These are phyloP conservation scores for Cynaeus angustus DNA, from an alignment of 2,888 invertebrate species.

Conservation along the genomic window DNA sequence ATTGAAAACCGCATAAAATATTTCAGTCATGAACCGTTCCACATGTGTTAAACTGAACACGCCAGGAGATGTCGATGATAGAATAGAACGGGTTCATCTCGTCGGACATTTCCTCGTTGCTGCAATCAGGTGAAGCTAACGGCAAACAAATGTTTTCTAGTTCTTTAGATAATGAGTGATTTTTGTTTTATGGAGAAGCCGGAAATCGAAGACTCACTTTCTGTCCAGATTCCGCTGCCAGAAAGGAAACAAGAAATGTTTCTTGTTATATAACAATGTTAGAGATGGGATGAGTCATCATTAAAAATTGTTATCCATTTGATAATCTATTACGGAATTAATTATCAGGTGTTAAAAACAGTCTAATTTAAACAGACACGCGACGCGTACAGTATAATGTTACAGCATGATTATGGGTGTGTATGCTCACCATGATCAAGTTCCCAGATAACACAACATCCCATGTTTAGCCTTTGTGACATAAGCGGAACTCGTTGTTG, in stretches of 20 bases:
- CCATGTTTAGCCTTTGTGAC: conserved; percentile 9
- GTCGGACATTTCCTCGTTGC: conserved; percentile 37
- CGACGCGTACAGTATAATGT: conserved; percentile 19
- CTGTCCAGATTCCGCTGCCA: not conserved
- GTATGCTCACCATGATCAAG: conserved; percentile 13
- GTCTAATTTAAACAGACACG: conserved; percentile 30
- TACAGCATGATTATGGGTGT: conserved; percentile 33
- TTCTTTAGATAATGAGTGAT: conserved; percentile 8
- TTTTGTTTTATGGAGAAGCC: conserved; percentile 20
- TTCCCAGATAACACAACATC: conserved; percentile 13
- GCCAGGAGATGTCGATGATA: conserved; percentile 29
- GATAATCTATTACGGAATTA: conserved; percentile 3
- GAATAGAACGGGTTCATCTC: conserved; percentile 44
- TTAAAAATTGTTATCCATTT: conserved; percentile 2
- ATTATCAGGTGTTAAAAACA: not conserved
- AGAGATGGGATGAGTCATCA: not conserved
- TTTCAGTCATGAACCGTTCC: conserved; percentile 42
- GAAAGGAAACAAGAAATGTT: too few species aligned
- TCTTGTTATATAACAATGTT: too few species aligned
- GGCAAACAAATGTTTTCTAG: conserved; percentile 14
- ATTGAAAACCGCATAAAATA: conserved; percentile 44
- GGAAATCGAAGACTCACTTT: conserved; percentile 7
- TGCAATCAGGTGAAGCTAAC: conserved; percentile 37
- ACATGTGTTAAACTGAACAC: conserved; percentile 36
- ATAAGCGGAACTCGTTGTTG: conserved; percentile 7